Evolutionary conservation across 2,797 vertebrate genomes (phyloP).

Genomic region (Myripristis murdjan): DNA sequence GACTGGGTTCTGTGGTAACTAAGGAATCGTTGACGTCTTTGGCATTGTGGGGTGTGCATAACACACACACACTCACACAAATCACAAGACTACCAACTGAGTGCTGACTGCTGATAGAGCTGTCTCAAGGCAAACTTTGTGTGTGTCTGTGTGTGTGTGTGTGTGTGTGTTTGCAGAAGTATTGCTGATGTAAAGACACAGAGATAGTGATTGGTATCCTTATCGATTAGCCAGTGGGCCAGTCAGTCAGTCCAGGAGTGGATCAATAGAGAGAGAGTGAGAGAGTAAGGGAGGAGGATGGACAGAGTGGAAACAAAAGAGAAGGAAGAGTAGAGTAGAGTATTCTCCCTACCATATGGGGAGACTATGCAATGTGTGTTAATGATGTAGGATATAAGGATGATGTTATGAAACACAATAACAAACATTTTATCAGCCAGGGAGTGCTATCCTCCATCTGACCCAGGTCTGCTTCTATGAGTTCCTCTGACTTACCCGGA

Average conservation of each 20-base stretch:
- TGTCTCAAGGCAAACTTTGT: conserved; percentile 27
- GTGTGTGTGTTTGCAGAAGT: background rate
- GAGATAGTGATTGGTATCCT: background rate
- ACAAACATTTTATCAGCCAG: no score
- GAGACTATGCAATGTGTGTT: no score
- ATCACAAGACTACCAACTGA: conserved; percentile 63
- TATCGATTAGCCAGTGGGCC: conserved; percentile 3
- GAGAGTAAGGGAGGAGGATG: background rate
- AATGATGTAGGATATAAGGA: no score
- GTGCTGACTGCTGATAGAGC: conserved; percentile 33
- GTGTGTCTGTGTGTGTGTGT: background rate
- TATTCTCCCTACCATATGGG: no score
- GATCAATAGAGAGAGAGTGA: conserved; percentile 16
- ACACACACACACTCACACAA: conserved; percentile 15
- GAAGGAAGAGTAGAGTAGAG: background rate
- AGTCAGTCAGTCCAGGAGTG: conserved; percentile 42
- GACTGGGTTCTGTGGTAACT: conserved; percentile 63
- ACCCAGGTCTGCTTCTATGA: no score
- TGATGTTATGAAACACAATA: no score
- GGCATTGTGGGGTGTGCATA: conserved; percentile 66
- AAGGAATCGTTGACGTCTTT: conserved; percentile 57
- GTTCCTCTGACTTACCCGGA: no score
- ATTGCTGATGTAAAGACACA: conserved; percentile 1
- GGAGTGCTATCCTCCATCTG: no score
- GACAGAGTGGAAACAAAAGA: background rate